A percentile compares a stretch with the other conserved stretches of the same genome.
Evolutionary conservation across 2,797 vertebrate genomes (phyloP).

Genomic region (Micropoecilia bifurca): DNA sequence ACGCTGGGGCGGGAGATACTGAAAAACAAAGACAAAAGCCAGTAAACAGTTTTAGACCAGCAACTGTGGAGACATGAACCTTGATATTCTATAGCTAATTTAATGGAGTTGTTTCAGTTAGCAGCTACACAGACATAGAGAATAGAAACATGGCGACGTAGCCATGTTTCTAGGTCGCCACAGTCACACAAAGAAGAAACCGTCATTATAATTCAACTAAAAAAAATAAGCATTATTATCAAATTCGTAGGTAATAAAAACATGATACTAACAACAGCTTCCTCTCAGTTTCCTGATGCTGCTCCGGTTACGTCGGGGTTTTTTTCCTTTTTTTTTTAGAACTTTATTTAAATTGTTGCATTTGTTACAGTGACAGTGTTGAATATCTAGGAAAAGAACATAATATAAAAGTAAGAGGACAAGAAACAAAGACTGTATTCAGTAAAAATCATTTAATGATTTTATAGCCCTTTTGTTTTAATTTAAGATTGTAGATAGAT

Average conservation of each 20-base stretch:
- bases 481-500: neutral
- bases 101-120: neutral
- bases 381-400: neutral
- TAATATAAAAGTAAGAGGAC: neutral
- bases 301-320: neutral
- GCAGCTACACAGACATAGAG: neutral
- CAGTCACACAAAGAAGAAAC: neutral
- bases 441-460: neutral
- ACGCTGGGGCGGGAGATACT: conserved; percentile 8
- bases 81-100: neutral
- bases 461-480: neutral
- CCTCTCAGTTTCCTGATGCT: neutral
- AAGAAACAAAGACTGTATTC: neutral
- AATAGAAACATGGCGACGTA: neutral
- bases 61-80: neutral
- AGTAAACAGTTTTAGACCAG: neutral
- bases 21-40: conserved; percentile 16
- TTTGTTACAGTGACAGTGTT: neutral
- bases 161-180: neutral
- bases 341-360: neutral
- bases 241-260: neutral
- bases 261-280: neutral
- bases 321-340: neutral
- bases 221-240: neutral
- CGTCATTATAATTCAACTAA: neutral